phyloP scores from a whole-genome alignment of 2,113 vertebrate genomes.

The Heterotilapia buettikoferi region DNA sequence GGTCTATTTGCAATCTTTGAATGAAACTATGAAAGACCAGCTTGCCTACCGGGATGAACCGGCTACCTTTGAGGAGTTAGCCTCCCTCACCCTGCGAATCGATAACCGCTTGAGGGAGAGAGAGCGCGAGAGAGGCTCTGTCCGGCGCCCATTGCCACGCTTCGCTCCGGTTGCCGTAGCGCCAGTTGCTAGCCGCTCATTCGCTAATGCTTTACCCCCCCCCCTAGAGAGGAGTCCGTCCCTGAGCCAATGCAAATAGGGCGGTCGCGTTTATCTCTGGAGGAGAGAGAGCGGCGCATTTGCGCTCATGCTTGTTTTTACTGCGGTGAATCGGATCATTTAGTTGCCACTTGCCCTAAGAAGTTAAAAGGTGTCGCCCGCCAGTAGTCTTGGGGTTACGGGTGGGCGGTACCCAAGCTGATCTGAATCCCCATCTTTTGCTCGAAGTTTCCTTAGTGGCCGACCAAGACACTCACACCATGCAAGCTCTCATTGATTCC shows the following conservation, averaged over 20 bases:
- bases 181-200: not conserved
- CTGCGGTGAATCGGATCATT: not conserved
- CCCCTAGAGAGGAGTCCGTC: rapidly evolving
- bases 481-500: not conserved
- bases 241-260: not conserved
- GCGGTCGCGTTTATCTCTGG: not conserved
- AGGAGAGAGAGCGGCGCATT: not conserved
- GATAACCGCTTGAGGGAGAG: not conserved
- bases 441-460: rapidly evolving
- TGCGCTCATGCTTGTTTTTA: not conserved
- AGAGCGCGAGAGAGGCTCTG: rapidly evolving
- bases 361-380: rapidly evolving
- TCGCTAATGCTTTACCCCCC: not conserved
- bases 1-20: not conserved
- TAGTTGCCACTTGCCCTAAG: not conserved
- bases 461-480: not conserved
- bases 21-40: not conserved
- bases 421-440: not conserved
- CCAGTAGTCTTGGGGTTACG: not conserved
- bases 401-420: not conserved
- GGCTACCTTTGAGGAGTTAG: not conserved
- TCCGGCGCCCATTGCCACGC: rapidly evolving
- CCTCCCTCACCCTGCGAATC: not conserved
- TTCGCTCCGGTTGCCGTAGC: rapidly evolving
- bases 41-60: not conserved